Conservation (phyloP, 2,888 invertebrate genomes). For the Liposcelis brunnea region DNA sequence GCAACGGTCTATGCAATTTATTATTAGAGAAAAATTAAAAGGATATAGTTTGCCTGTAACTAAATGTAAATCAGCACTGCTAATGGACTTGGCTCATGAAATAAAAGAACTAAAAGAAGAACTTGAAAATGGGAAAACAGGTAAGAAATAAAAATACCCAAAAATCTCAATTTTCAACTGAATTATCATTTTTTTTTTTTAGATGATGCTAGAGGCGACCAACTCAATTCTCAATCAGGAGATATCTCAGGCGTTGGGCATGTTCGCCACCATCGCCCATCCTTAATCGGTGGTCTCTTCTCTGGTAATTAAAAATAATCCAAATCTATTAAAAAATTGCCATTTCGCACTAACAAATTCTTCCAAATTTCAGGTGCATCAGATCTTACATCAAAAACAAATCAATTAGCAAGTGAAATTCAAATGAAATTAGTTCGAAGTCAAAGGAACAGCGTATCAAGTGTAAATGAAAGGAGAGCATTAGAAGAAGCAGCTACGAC, state of each 20-base stretch:
- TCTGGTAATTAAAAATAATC: neutral
- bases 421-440: neutral
- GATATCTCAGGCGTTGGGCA: constrained; percentile 15
- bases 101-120: constrained; percentile 75
- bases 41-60: constrained; percentile 63
- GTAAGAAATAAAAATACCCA: constrained; percentile 16
- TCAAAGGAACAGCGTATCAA: neutral
- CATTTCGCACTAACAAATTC: neutral
- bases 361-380: neutral
- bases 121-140: constrained; percentile 47
- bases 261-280: constrained; percentile 41
- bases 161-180: neutral
- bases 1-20: constrained; percentile 68
- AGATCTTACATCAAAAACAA: neutral
- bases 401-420: neutral
- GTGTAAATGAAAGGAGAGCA: neutral
- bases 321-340: too few species aligned
- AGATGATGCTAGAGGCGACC: neutral
- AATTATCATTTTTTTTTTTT: too few species aligned
- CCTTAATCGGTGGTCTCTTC: constrained; percentile 32
- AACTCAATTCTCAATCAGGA: neutral
- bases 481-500: neutral
- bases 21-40: constrained; percentile 70
- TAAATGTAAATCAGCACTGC: constrained; percentile 66
- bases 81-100: constrained; percentile 74